Base-by-base conservation (phyloP, 2,797 vertebrate genomes). In the Coccyzus lansbergi region DNA sequence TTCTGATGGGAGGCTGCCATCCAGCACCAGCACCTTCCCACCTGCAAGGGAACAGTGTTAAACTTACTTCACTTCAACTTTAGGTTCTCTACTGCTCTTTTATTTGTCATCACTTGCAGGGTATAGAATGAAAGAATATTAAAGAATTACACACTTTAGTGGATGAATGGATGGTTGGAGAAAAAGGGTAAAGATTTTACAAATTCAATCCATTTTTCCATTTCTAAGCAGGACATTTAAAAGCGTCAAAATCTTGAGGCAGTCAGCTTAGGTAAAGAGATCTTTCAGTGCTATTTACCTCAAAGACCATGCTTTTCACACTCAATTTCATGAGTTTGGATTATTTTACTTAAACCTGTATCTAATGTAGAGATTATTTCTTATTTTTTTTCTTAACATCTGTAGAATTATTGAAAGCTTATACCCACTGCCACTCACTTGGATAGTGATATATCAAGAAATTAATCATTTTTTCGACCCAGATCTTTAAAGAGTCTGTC, bases 1-100 rank as follows among this genome's bases (percentile, higher is more conserved):
- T 96, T 93, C 89, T 88, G 75, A 88, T 53, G 93, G 20, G 20
- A 94, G 21, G 34, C 52, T 65, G 77, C 52, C 80, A 70, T 40
- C 17, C 62, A 65, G 42, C 48, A 58, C 58, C 38, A 48, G 21
- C 46, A 48, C 12, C 67, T n/a, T 69, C 55, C 13, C 42, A 40
- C 55, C 74, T 76, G 40, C 46, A 74, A 49, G 64, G 7, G 19
- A 11, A 14, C 34, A 7, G 26, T 46, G 19, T 5, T 20, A 67
- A 34, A 31, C 26, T 56, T 31, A 2, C 28, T 74, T 48, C 36
- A 46, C 9, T 55, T 59, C n/a, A n/a, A 2, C 4, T 6, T 19
- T 70, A 42, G 15, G 14, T 26, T 38, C 29, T 68, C 75, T 36
- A 5, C 16, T 29, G 19, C 48, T 55, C 19, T 67, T 28, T 53